Conservation (phyloP, 2,888 invertebrate genomes). For the Sepioteuthis lessoniana region DNA sequence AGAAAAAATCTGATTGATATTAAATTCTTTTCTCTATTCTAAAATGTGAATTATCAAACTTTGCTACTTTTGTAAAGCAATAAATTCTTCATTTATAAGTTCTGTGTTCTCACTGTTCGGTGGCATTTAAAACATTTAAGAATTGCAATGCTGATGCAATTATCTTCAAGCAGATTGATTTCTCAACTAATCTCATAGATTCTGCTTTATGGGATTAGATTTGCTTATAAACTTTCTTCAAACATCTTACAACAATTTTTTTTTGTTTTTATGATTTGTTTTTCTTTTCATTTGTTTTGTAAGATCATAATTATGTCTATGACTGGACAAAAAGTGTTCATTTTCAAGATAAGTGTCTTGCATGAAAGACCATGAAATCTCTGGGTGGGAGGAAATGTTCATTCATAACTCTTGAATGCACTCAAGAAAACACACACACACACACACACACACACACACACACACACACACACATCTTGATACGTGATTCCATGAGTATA, state of each 20-base stretch:
- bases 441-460: neutral
- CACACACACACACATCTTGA: too few species aligned
- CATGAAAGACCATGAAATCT: neutral
- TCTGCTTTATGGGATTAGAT: neutral
- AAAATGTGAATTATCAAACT: neutral
- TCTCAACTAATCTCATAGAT: neutral
- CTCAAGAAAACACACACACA: neutral
- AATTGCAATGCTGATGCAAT: neutral
- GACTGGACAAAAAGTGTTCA: conserved; percentile 2
- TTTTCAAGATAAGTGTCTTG: neutral
- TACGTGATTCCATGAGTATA: too few species aligned
- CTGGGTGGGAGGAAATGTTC: neutral
- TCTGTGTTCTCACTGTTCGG: neutral
- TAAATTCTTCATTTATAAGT: neutral
- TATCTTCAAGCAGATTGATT: conserved; percentile 11
- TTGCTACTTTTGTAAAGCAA: neutral
- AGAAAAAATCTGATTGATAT: too few species aligned
- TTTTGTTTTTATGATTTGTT: neutral
- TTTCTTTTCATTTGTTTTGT: neutral
- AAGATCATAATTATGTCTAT: neutral
- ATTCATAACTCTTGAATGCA: neutral
- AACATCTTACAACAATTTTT: neutral
- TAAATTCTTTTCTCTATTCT: neutral
- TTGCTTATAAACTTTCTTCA: neutral
- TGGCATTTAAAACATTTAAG: conserved; percentile 20